Evolutionary conservation across 2,888 invertebrate genomes (phyloP), one percentile per base, ranked within the genome.

Genomic region (Linnaemya tessellans): DNA sequence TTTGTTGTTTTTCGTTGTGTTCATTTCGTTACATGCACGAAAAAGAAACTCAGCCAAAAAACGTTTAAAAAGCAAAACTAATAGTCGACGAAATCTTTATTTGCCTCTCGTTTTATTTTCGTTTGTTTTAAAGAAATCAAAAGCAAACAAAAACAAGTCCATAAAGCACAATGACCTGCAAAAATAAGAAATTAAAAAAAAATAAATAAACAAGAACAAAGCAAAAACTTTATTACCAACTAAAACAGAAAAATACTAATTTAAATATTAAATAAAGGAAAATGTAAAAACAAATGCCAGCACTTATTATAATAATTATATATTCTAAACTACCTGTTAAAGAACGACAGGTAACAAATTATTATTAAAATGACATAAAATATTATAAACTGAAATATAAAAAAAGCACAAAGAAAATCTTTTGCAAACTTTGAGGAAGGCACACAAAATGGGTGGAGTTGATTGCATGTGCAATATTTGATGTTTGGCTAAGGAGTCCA

Each of bases 401-500:
- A 51, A 22, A 35, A 41, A 60, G 22, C 38, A 20, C 25, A 1
- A 58, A 65, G 13, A 49, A 62, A 38, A 85, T 64, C 80, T 65
- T 74, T 70, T 81, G 84, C 86, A 88, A 87, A 89, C 56, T 89
- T 88, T 80, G 89, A 88, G 89, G 89, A 89, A 89, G 88, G 87
- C 88, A 88, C 46, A 70, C 22, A 56, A 82, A 85, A 80, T 79
- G 85, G 85, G 85, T 85, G 85, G 81, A 85, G 85, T 60, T 70
- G 85, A 49, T 79, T 20, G 43, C 0, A 43, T 22, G 60, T 13
- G 51, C 15, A 15, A 38, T 9, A 15, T 58, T 60, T 38, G 58
- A 49, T 43, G 68, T n/a, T 41, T 70, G 41, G 7, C 2, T 51
- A 25, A 11, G 78, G 51, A 58, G 25, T 51, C 49, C 10, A 7